Base-by-base conservation (phyloP, 1,140 invertebrate species). In the Ericerus pela region DNA sequence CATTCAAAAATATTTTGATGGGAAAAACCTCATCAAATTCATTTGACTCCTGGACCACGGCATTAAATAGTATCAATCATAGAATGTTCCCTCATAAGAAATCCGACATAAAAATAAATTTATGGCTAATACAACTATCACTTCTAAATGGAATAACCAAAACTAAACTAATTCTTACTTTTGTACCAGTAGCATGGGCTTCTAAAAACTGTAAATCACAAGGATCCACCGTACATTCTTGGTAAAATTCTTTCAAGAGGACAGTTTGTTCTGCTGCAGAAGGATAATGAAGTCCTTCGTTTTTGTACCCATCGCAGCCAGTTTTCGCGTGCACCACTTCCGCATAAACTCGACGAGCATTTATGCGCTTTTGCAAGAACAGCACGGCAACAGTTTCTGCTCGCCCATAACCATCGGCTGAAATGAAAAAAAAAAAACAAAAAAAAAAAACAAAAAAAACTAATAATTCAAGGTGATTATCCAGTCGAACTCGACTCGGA, bases 331-430 rank as follows among this genome's bases (percentile, higher is more conserved):
- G 70, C 20, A 81, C 61, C 26, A 84, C 63, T 31, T 72, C 72
- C 8, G 74, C 74, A 63, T 82, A 83, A 11, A 75, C 67, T 26
- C 81, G 68, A 53, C 69, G 72, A 5, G 79, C 76, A 56, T 69
- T 62, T 14, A 64, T 62, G 2, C 65, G 59, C 43, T 71, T 73
- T 67, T 82, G 79, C 5, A 83, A 61, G 55, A 75, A 73, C n/a
- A 82, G 64, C 1, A 70, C 74, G 2, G 72, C 69, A 27, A 79
- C 66, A 12, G 72, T 73, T 65, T 83, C 81, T 61, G 76, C 77
- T 27, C 81, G 69, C 28, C 72, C 74, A 62, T 79, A 81, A 6
- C 81, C 81, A 63, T 75, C 70, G 18, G 75, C 76, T 76, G 43
- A 28, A 10, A 51, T 5, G 8, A 33, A 10, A 10, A 43, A 43